Conservation (phyloP, 2,113 vertebrate species). For the Turnix velox region DNA sequence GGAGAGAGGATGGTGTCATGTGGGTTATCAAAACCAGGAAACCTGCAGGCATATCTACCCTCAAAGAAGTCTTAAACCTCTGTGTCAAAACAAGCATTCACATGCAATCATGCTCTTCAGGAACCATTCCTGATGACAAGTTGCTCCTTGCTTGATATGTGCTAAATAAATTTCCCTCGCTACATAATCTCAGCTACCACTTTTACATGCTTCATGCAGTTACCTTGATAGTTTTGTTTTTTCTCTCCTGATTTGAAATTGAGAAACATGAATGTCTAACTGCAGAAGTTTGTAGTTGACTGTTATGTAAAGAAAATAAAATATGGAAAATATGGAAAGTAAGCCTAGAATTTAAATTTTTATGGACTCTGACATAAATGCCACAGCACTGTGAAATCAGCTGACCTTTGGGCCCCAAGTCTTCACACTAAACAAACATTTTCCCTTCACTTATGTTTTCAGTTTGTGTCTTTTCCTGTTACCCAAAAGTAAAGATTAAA, state of each 20-base stretch:
- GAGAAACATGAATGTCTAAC: accelerated
- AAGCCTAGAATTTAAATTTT: background rate
- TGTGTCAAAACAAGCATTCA: background rate
- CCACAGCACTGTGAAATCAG: background rate
- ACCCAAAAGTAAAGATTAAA: background rate
- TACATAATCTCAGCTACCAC: background rate
- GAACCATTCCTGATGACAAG: background rate
- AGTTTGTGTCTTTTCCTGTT: background rate
- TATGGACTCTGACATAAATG: background rate
- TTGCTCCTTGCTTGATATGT: background rate
- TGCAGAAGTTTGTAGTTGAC: background rate
- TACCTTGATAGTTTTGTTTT: background rate
- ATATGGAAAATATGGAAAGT: background rate
- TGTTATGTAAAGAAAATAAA: background rate
- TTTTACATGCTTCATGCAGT: background rate
- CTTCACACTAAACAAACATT: background rate
- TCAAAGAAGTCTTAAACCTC: background rate
- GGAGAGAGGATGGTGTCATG: background rate
- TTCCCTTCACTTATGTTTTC: background rate
- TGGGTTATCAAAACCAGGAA: background rate
- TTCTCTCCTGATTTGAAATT: background rate
- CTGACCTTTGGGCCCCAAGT: background rate
- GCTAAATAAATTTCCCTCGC: background rate
- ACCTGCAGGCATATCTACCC: background rate
- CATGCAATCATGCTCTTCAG: background rate